These are phyloP conservation scores for Enteromius unitaeniatus DNA, from an alignment of 2,797 vertebrate genomes.

Conservation along the genomic window DNA sequence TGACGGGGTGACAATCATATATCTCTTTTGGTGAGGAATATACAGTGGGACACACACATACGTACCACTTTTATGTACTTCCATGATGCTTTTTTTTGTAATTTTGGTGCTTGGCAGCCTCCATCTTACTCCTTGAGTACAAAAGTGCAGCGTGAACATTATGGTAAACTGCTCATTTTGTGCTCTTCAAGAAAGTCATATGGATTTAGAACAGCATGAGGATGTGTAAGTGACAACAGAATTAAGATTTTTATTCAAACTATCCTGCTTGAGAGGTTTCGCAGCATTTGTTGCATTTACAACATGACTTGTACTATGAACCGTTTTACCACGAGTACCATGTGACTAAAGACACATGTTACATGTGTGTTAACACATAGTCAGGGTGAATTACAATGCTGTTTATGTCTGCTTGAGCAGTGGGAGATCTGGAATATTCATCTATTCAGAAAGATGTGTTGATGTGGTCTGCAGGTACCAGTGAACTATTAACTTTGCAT, in stretches of 20 bases:
- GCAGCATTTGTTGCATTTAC: not conserved
- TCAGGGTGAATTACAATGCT: slow-evolving; percentile 27
- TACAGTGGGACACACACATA: not conserved
- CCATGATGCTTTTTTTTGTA: not conserved
- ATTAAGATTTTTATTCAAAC: not conserved
- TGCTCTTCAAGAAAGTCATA: not conserved
- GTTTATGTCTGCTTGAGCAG: slow-evolving; percentile 1
- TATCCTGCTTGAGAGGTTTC: not conserved
- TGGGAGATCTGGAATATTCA: slow-evolving; percentile 4
- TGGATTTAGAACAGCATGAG: not conserved
- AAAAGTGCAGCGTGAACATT: not conserved
- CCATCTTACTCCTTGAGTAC: not conserved
- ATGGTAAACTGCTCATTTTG: not conserved
- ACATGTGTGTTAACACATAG: slow-evolving; percentile 33
- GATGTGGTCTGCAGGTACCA: slow-evolving; percentile 30
- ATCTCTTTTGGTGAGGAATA: not conserved
- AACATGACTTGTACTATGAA: not conserved
- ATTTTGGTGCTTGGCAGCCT: not conserved
- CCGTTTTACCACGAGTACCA: slow-evolving; percentile 29
- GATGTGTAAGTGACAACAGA: not conserved
- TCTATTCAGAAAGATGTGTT: slow-evolving; percentile 12
- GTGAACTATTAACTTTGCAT: slow-evolving; percentile 13
- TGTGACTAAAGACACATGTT: slow-evolving; percentile 12
- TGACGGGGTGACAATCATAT: too few relatives aligned
- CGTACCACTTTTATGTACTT: not conserved